Percentiles rank a stretch among this genome's conserved stretches.
phyloP scores from a whole-genome alignment of 2,797 vertebrate species.

The Sus cebifrons region DNA sequence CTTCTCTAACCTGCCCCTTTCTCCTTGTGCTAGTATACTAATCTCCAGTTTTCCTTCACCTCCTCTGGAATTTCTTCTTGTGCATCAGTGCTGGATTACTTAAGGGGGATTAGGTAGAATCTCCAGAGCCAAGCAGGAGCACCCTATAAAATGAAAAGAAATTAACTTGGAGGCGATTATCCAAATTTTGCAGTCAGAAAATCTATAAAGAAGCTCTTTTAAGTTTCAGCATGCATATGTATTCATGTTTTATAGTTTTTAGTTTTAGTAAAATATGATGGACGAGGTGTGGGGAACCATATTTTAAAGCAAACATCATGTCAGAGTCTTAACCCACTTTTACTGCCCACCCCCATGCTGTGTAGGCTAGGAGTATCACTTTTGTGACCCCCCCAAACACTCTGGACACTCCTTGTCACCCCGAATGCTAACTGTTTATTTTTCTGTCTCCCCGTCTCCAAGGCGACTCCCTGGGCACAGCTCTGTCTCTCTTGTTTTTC shows the following conservation, averaged over 20 bases:
- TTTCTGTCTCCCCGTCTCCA: not conserved
- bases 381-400: not conserved
- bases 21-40: not conserved
- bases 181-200: not conserved
- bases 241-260: conserved; percentile 37
- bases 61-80: not conserved
- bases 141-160: not conserved
- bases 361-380: not conserved
- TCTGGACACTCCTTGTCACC: not conserved
- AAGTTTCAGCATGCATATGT: not conserved
- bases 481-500: not conserved
- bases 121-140: not conserved
- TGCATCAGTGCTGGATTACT: not conserved
- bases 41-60: not conserved
- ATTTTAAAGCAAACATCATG: not conserved
- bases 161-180: not conserved
- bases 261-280: conserved; percentile 43
- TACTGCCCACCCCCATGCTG: not conserved
- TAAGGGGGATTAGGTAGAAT: not conserved
- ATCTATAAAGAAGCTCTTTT: not conserved
- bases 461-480: not conserved
- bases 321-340: not conserved
- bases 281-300: not conserved
- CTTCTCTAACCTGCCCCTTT: not conserved
- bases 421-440: not conserved